Evolutionary conservation across 2,797 vertebrate genomes (phyloP), one percentile per base, ranked within the genome.

Genomic region (Melanogrammus aeglefinus): DNA sequence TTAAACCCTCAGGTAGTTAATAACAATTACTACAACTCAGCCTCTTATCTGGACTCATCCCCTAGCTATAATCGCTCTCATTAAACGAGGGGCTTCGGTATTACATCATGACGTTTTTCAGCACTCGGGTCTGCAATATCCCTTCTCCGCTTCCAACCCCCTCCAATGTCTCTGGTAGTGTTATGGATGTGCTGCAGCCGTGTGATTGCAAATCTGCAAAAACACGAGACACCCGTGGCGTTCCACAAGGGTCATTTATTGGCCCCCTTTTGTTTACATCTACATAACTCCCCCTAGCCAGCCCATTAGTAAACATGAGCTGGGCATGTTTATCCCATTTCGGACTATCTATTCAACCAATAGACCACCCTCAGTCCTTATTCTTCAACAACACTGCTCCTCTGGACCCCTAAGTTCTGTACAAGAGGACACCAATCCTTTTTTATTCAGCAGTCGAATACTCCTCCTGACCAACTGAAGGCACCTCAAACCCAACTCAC

Each of bases 181-280:
- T 69, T 27, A 69, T 69, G 8, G 63, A 69, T 69, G 63, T 69
- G 57, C n/a, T 69, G 57, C 21, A 7, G 57, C 9, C 13, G 63
- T 9, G 63, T 4, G 24, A 69, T 69, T 69, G 63, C 24, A 27
- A 69, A 69, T 27, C 63, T 1, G 2, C 63, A 69, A 12, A 24
- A 69, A 69, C 63, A 69, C 63, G 1, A 10, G 63, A 69, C 63
- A 27, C 63, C 63, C 2, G n/a, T 27, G 24, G 63, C 24, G 10
- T 12, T 69, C 57, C 9, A 9, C 57, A 66, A 66, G 6, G 57
- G n/a, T 27, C 57, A 57, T 57, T 57, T 57, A 21, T 57, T 57
- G 21, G 51, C n/a, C n/a, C 57, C n/a, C 57, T 12, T 69, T 69
- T 69, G 63, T 27, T 69, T 69, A 69, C 63, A 69, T 69, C 63